Evolutionary conservation across 2,113 vertebrate species (phyloP).

Genomic region (Excalfactoria chinensis): DNA sequence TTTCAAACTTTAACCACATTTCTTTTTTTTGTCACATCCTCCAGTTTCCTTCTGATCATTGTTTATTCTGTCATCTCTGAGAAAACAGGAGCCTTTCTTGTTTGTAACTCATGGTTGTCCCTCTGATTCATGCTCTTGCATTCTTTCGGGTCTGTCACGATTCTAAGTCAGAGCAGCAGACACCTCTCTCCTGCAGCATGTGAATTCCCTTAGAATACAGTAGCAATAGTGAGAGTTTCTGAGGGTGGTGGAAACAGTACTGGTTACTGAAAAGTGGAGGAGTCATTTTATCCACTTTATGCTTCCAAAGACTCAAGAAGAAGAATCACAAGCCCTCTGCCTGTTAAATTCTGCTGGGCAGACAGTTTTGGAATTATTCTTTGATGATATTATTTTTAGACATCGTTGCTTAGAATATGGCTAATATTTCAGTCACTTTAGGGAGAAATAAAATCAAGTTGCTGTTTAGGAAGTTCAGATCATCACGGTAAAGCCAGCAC

Average conservation of each 20-base stretch:
- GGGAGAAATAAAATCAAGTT: conserved; percentile 58
- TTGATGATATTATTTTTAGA: conserved; percentile 28
- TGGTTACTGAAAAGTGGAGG: conserved; percentile 53
- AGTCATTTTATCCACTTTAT: conserved; percentile 47
- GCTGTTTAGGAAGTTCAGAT: conserved; percentile 24
- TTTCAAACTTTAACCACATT: conserved; percentile 65
- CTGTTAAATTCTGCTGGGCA: neutral
- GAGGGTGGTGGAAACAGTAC: conserved; percentile 66
- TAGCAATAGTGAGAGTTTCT: conserved; percentile 57
- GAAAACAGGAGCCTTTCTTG: conserved; percentile 66
- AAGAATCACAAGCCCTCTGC: neutral
- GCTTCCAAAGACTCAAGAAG: neutral
- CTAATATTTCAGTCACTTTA: conserved; percentile 13
- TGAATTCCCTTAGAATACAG: conserved; percentile 33
- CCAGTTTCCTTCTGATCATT: conserved; percentile 64
- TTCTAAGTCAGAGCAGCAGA: conserved; percentile 40
- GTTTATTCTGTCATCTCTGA: conserved; percentile 55
- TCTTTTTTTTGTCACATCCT: conserved; percentile 63
- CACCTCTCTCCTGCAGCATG: conserved; percentile 37
- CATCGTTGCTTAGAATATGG: neutral
- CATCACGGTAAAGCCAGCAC: conserved; percentile 22
- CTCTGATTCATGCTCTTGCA: conserved; percentile 64
- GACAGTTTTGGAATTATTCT: neutral
- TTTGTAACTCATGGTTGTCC: conserved; percentile 30
- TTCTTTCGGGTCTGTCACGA: conserved; percentile 17